Conservation (phyloP, 2,797 vertebrate genomes). For the Tokudaia tokunoshimensis region DNA sequence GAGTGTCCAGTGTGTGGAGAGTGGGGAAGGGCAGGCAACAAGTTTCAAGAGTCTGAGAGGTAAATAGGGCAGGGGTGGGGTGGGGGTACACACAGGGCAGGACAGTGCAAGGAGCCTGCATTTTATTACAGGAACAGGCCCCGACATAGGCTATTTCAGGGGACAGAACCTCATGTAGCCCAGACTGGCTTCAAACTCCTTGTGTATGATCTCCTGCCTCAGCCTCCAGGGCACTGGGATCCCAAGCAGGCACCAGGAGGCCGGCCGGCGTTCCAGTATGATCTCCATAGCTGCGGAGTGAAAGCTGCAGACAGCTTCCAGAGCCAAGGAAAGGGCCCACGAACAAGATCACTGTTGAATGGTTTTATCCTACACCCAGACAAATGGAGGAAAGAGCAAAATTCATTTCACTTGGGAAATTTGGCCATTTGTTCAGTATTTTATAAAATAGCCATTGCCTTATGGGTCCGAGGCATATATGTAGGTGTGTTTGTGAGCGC, state of each 20-base stretch:
- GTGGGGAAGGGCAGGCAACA: too few relatives aligned
- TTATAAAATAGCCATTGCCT: neutral
- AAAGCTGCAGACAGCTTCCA: neutral
- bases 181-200: neutral
- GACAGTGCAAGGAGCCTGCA: too few relatives aligned
- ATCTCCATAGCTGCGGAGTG: neutral
- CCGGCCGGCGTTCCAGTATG: neutral
- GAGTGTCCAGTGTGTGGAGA: neutral
- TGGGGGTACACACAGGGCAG: neutral
- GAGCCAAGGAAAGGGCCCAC: neutral
- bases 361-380: neutral
- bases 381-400: neutral
- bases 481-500: neutral
- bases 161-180: neutral
- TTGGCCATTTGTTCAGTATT: neutral
- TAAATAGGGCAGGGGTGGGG: neutral
- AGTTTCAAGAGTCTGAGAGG: neutral
- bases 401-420: neutral
- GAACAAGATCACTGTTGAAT: neutral
- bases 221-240: neutral
- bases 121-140: neutral
- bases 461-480: neutral
- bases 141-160: rapidly evolving
- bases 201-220: neutral
- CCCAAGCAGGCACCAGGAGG: neutral